A percentile compares a stretch with the other conserved stretches of the same genome.
Conservation (phyloP, 1,140 invertebrate genomes). For the Thalassaphorura encarpata region DNA sequence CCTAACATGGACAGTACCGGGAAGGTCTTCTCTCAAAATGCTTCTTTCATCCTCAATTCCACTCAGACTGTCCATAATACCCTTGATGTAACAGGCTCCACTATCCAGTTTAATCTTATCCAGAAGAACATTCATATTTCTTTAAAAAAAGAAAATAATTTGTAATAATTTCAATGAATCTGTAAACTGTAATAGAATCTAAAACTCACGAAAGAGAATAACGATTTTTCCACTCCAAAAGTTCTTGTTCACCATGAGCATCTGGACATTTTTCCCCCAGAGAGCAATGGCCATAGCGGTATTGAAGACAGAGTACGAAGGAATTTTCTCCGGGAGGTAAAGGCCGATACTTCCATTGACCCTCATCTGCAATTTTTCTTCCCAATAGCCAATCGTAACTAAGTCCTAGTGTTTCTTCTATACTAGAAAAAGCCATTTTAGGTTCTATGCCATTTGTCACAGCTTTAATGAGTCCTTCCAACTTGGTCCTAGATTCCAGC, state of each 20-base stretch:
- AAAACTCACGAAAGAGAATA: constrained; percentile 53
- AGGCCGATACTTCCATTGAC: constrained; percentile 27
- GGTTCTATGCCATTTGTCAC: constrained; percentile 27
- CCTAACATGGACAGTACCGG: constrained; percentile 47
- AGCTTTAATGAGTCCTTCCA: constrained; percentile 20
- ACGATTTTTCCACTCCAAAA: constrained; percentile 62
- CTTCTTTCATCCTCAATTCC: constrained; percentile 56
- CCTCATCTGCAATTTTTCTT: constrained; percentile 16
- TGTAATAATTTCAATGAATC: neutral
- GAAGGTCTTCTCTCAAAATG: constrained; percentile 54
- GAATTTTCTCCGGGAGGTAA: constrained; percentile 21
- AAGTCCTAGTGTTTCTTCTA: constrained; percentile 25
- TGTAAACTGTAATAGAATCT: constrained; percentile 28
- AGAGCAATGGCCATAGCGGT: constrained; percentile 31
- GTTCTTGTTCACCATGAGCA: constrained; percentile 59
- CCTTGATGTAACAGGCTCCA: constrained; percentile 33
- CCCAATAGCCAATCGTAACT: constrained; percentile 25
- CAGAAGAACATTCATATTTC: constrained; percentile 14
- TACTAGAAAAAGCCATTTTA: constrained; percentile 23
- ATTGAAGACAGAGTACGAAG: constrained; percentile 29
- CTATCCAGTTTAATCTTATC: constrained; percentile 10
- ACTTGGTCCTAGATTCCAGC: constrained; percentile 27
- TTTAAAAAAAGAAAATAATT: neutral
- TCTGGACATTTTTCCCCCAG: constrained; percentile 29
- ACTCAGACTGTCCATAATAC: constrained; percentile 52